These are phyloP conservation scores for Drosophila asahinai DNA, from an alignment of 1,140 invertebrate species.

Conservation along the genomic window DNA sequence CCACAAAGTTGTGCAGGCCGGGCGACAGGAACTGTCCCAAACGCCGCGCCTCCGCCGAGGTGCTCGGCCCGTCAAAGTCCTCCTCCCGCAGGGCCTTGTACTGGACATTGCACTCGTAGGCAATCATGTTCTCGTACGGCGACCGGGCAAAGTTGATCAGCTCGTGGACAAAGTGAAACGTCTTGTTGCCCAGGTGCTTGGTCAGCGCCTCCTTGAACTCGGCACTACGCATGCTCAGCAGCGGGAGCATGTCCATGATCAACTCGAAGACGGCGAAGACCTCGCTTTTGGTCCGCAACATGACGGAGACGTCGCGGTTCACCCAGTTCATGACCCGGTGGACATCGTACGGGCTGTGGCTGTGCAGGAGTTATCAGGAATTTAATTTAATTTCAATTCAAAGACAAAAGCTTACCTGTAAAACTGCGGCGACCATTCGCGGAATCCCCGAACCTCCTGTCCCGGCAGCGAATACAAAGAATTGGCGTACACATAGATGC, in stretches of 20 bases:
- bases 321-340: slow-evolving; percentile 54
- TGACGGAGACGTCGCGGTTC: slow-evolving; percentile 59
- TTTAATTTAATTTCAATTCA: too few relatives aligned
- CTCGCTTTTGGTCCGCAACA: slow-evolving; percentile 11
- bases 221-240: slow-evolving; percentile 17
- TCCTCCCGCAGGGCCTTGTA: slow-evolving; percentile 15
- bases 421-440: slow-evolving; percentile 26
- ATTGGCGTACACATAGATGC: slow-evolving; percentile 55
- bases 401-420: slow-evolving; percentile 19
- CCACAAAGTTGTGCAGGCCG: slow-evolving; percentile 39
- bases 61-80: neutral
- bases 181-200: slow-evolving; percentile 86
- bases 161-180: slow-evolving; percentile 95
- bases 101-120: slow-evolving; percentile 60
- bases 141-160: slow-evolving; percentile 94
- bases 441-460: neutral
- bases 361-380: neutral
- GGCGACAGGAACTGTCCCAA: neutral
- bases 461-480: slow-evolving; percentile 48
- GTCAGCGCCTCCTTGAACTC: slow-evolving; percentile 74
- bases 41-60: neutral
- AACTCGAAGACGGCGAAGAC: slow-evolving; percentile 29
- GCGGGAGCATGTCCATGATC: slow-evolving; percentile 33
- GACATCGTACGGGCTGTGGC: slow-evolving; percentile 26
- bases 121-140: slow-evolving; percentile 88